These are phyloP conservation scores for Peromyscus attwateri DNA, from an alignment of 2,797 vertebrate species.

Conservation along the genomic window DNA sequence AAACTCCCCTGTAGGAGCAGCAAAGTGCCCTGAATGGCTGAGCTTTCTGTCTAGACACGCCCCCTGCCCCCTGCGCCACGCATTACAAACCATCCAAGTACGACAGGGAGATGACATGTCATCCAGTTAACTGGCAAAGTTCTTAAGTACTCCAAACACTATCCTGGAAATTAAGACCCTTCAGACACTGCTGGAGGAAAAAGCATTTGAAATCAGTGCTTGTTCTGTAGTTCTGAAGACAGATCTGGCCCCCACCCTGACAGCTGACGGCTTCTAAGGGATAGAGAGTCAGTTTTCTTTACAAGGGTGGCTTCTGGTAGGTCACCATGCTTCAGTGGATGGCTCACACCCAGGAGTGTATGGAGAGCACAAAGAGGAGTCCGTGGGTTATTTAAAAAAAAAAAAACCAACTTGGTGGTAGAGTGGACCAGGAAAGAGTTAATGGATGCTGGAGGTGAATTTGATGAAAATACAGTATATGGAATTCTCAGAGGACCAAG, in stretches of 20 bases:
- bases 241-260: too few species aligned
- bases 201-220: not conserved
- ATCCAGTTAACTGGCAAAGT: constrained; percentile 11
- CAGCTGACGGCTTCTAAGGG: not conserved
- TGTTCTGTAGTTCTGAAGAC: not conserved
- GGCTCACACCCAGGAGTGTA: not conserved
- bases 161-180: constrained; percentile 11
- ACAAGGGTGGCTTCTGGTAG: too few species aligned
- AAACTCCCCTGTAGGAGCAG: not conserved
- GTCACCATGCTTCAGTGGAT: too few species aligned
- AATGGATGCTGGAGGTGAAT: not conserved
- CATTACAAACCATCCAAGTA: not conserved
- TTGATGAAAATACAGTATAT: not conserved
- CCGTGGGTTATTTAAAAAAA: not conserved
- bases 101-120: not conserved
- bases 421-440: not conserved
- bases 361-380: not conserved
- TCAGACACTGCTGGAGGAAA: not conserved
- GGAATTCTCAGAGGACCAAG: not conserved
- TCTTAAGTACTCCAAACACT: not conserved
- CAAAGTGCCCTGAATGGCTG: not conserved
- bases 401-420: not conserved
- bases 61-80: too few species aligned
- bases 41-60: not conserved
- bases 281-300: not conserved